These are phyloP conservation scores for Calameuta filiformis DNA, from an alignment of 2,888 invertebrate species.

Conservation along the genomic window DNA sequence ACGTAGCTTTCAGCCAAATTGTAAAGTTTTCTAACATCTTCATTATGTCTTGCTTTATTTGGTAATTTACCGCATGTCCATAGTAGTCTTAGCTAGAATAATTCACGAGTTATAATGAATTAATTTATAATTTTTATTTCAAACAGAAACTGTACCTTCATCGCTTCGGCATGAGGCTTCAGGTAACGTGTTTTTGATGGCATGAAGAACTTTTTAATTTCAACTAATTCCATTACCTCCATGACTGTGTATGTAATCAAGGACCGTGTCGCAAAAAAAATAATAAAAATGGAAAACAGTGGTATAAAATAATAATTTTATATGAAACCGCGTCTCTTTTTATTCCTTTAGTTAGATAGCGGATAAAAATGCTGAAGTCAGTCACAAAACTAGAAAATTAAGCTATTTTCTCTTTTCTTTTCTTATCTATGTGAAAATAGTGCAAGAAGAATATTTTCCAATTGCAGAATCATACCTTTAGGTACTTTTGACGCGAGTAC, in stretches of 20 bases:
- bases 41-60: neutral
- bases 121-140: neutral
- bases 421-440: neutral
- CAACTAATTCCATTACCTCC: conserved; percentile 29
- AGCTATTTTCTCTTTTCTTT: neutral
- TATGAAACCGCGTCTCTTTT: neutral
- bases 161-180: conserved; percentile 25
- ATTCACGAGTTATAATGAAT: neutral
- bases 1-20: conserved; percentile 17
- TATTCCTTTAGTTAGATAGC: neutral
- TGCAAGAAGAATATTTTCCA: neutral
- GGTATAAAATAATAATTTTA: neutral
- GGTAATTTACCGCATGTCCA: conserved; percentile 11
- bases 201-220: conserved; percentile 25
- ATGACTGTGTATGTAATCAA: conserved; percentile 1
- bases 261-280: neutral
- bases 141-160: conserved; percentile 18
- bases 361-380: neutral
- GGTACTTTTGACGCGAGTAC: neutral
- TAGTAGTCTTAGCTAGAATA: conserved; percentile 7
- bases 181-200: conserved; percentile 26
- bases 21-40: conserved; percentile 14
- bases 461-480: neutral
- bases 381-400: neutral
- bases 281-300: conserved; percentile 21